Conservation (phyloP, 2,888 invertebrate genomes). For the Electrophaes corylata region DNA sequence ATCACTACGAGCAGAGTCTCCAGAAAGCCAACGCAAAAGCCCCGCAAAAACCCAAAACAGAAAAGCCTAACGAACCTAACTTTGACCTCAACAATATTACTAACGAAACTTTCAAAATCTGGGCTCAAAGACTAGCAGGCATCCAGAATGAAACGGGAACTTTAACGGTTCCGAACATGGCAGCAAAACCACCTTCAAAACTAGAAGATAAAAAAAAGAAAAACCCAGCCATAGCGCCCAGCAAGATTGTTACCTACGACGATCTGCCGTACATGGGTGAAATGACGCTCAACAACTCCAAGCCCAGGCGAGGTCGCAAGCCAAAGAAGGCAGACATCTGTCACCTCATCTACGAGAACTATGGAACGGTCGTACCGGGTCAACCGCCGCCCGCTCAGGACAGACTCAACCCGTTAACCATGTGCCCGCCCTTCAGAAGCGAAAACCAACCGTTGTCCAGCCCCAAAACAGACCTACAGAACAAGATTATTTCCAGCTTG, state of each 20-base stretch:
- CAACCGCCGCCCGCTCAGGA: conserved; percentile 85
- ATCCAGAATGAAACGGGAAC: conserved; percentile 85
- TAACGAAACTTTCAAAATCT: conserved; percentile 88
- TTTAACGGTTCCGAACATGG: conserved; percentile 53
- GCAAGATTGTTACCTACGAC: conserved; percentile 88
- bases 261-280: conserved; percentile 97
- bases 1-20: conserved; percentile 90
- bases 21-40: conserved; percentile 78
- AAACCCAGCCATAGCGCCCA: conserved; percentile 69
- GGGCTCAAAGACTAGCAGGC: conserved; percentile 90
- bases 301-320: conserved; percentile 93
- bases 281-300: conserved; percentile 94
- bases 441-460: conserved; percentile 49
- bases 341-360: conserved; percentile 95
- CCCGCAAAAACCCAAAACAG: conserved; percentile 56
- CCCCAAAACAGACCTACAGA: conserved; percentile 87
- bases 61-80: conserved; percentile 71
- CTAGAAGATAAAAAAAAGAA: conserved; percentile 69
- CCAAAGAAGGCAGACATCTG: conserved; percentile 97
- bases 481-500: conserved; percentile 88
- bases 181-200: conserved; percentile 51
- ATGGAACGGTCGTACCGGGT: conserved; percentile 93
- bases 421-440: conserved; percentile 57
- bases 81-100: conserved; percentile 73
- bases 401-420: conserved; percentile 58